phyloP scores from a whole-genome alignment of 1,140 invertebrate genomes.

The Phymastichus coffea region DNA sequence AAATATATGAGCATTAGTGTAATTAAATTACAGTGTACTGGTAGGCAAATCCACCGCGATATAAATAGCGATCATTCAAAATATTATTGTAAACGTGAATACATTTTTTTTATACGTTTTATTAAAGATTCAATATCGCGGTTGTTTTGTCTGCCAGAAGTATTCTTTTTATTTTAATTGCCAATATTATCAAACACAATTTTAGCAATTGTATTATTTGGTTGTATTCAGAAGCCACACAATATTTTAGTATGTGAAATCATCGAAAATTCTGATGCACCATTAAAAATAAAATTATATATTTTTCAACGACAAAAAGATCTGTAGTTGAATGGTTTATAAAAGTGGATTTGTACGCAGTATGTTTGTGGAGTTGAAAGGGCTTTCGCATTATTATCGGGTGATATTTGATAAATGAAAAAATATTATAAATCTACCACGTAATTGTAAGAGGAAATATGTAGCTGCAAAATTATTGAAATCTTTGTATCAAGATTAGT shows the following conservation, averaged over 20 bases:
- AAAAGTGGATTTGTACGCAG: constrained; percentile 12
- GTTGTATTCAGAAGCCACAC: too few relatives aligned
- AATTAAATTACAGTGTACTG: constrained; percentile 10
- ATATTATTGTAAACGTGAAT: neutral
- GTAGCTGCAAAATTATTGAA: constrained; percentile 47
- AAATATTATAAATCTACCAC: constrained; percentile 19
- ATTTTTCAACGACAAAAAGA: neutral
- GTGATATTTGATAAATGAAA: neutral
- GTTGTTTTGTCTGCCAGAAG: constrained; percentile 27
- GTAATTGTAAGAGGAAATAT: constrained; percentile 18
- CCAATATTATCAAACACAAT: too few relatives aligned
- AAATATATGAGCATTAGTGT: neutral
- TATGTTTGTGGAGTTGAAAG: neutral
- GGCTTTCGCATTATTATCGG: constrained; percentile 16
- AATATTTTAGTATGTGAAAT: too few relatives aligned
- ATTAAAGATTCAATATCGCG: neutral
- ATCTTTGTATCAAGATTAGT: too few relatives aligned
- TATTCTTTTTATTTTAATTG: too few relatives aligned
- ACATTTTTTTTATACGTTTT: neutral
- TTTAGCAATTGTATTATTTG: too few relatives aligned
- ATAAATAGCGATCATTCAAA: neutral
- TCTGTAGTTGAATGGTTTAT: constrained; percentile 16
- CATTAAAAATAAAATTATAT: too few relatives aligned
- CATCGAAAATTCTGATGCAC: too few relatives aligned
- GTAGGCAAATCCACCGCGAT: constrained; percentile 24